Base-by-base conservation (phyloP, 2,113 vertebrate species). In the Lasiurus cinereus region DNA sequence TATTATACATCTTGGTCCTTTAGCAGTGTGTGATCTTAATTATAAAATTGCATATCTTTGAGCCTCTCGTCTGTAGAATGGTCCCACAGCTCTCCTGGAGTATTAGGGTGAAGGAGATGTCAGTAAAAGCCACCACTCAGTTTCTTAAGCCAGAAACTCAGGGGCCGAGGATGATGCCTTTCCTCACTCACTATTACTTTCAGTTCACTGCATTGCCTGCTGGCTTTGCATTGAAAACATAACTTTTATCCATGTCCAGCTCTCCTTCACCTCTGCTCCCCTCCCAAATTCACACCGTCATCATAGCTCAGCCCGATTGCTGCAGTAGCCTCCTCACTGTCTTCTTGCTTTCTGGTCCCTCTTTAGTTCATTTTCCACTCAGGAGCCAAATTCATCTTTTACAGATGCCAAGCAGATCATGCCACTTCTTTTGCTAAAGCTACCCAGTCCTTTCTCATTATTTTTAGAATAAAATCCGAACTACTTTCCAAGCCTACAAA, bases 381-480 rank as follows among this genome's bases (percentile, higher is more conserved):
- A 62, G 29, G 24, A 85, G 52, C 72, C 88, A 84, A 83, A 80
- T 64, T 67, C 13, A 67, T 76, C 24, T 78, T 59, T 87, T 70
- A 62, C 3, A 94, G 31, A 43, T 54, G 39, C n/a, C 36, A 78
- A 91, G 69, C n/a, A 48, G 76, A 54, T 73, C 15, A 3, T 52
- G 29, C 24, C 29, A 62, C 24, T 88, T 79, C 72, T 50, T 72
- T 94, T 82, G 22, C 62, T 74, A 77, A 82, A 92, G 29, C 24
- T 14, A 59, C 46, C 50, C 14, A 13, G 33, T 46, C 56, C 31
- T 73, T 78, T 76, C 33, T 46, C 29, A 64, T 50, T 90, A 4
- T 62, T 67, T 82, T 87, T 72, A 74, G 70, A 79, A 76, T 72
- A 59, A 94, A 93, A 94, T 48, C 56, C 43, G 76, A 33, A 82